A percentile compares a stretch with the other conserved stretches of the same genome.
Evolutionary conservation across 2,113 vertebrate genomes (phyloP).

Genomic region (Galbula dea): DNA sequence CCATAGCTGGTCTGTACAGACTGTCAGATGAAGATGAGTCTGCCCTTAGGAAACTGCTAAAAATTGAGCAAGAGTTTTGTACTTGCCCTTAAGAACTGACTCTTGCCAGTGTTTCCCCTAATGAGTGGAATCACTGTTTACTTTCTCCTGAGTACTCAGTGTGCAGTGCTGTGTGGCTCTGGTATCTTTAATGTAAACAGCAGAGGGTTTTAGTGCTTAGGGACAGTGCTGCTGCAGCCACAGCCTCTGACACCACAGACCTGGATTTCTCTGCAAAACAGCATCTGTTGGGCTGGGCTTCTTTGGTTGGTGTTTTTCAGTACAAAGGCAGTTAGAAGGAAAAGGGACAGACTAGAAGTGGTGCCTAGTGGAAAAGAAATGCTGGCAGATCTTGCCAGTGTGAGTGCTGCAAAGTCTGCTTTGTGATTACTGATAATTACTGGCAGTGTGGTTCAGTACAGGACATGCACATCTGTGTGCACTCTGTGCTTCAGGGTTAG

Average conservation of each 20-base stretch:
- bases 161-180: not conserved
- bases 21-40: not conserved
- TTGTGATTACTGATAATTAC: not conserved
- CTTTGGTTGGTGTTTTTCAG: not conserved
- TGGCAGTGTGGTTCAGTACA: not conserved
- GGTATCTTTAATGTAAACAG: not conserved
- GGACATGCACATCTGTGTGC: not conserved
- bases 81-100: not conserved
- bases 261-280: not conserved
- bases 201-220: not conserved
- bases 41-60: not conserved
- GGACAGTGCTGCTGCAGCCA: not conserved
- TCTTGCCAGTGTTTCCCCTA: not conserved
- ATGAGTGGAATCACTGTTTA: not conserved
- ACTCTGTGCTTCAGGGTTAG: not conserved
- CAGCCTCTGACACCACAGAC: not conserved
- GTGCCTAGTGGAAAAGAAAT: not conserved
- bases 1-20: not conserved
- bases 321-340: not conserved
- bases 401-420: not conserved
- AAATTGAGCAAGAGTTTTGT: not conserved
- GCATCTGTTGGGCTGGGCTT: not conserved
- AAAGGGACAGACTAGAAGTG: accelerated
- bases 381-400: not conserved
- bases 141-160: not conserved